Conservation (phyloP, 2,888 invertebrate species). For the Philopedon plagiatum region DNA sequence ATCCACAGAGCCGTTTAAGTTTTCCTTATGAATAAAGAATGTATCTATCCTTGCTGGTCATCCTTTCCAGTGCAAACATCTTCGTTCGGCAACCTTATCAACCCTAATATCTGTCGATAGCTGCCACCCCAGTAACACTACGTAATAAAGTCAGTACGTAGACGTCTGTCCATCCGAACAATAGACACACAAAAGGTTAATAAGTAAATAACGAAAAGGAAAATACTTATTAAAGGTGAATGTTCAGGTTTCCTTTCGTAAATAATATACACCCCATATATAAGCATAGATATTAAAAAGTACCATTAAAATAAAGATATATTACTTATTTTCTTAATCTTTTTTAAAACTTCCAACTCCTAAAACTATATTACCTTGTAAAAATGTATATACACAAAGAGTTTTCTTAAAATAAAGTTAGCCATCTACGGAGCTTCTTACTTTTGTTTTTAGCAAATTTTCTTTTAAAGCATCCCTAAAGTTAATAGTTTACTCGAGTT, state of each 20-base stretch:
- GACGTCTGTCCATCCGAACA: not conserved
- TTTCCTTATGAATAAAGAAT: not conserved
- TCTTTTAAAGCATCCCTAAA: slow-evolving; percentile 7
- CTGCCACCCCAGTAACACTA: not conserved
- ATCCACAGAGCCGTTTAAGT: no score
- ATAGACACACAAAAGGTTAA: not conserved
- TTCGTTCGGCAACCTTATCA: not conserved
- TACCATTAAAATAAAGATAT: no score
- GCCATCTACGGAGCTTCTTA: not conserved
- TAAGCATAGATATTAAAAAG: no score
- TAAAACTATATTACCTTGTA: slow-evolving; percentile 4
- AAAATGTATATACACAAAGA: slow-evolving; percentile 21
- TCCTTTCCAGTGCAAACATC: not conserved
- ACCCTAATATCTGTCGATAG: not conserved
- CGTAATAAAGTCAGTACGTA: not conserved
- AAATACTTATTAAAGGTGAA: not conserved
- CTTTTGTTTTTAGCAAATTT: slow-evolving; percentile 14
- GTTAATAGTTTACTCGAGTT: slow-evolving; percentile 6
- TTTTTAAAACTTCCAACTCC: no score
- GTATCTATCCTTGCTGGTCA: not conserved
- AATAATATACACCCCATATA: no score
- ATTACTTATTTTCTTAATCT: no score
- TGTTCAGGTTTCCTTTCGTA: not conserved
- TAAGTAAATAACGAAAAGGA: not conserved
- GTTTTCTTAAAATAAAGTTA: slow-evolving; percentile 12